These are phyloP conservation scores for Lasioglossum leucozonium DNA, from an alignment of 2,888 invertebrate genomes.

Conservation along the genomic window DNA sequence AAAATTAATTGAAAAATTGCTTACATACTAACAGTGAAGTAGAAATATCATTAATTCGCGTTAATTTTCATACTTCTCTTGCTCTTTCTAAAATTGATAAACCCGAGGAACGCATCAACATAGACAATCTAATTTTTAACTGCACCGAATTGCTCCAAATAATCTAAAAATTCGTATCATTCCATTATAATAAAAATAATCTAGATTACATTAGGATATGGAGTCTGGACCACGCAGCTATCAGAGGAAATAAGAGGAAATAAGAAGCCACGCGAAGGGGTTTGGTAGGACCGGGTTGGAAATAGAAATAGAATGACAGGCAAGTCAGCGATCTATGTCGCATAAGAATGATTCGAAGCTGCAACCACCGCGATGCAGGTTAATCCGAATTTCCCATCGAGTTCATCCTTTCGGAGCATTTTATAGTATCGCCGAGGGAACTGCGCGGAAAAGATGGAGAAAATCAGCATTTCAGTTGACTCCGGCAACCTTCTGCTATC, in stretches of 20 bases:
- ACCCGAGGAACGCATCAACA: not conserved
- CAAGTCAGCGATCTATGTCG: not conserved
- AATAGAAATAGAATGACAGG: not conserved
- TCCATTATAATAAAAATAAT: not conserved
- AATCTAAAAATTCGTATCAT: not conserved
- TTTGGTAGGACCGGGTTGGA: not conserved
- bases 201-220: not conserved
- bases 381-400: slow-evolving; percentile 21
- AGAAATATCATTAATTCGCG: no score
- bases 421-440: slow-evolving; percentile 24
- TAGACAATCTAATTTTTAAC: not conserved
- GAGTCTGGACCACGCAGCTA: not conserved
- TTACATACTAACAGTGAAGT: no score
- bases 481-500: slow-evolving; percentile 43
- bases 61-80: not conserved
- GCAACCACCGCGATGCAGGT: not conserved
- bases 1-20: no score
- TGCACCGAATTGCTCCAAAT: not conserved
- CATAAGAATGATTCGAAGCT: not conserved
- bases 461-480: slow-evolving; percentile 51
- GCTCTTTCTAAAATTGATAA: not conserved
- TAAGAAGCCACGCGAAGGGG: not conserved
- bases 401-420: slow-evolving; percentile 10
- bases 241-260: not conserved
- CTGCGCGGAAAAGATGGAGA: slow-evolving; percentile 40